phyloP scores from a whole-genome alignment of 2,888 invertebrate genomes.

The Caenorhabditis panamensis region DNA sequence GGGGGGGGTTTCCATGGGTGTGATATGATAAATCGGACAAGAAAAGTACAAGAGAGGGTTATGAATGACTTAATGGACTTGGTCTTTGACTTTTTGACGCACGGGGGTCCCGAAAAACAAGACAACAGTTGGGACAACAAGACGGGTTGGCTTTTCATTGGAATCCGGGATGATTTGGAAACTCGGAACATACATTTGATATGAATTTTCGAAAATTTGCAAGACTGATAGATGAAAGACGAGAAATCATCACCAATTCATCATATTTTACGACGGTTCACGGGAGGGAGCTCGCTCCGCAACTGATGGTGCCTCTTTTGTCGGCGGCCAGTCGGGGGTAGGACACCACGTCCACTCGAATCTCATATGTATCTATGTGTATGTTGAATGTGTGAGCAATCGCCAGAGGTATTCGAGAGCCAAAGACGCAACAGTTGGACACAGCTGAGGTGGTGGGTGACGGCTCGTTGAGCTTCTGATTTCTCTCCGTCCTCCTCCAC shows the following conservation, averaged over 20 bases:
- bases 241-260: slow-evolving; percentile 15
- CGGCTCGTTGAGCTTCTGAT: slow-evolving; percentile 56
- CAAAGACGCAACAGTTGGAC: slow-evolving; percentile 48
- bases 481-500: slow-evolving; percentile 15
- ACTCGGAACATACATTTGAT: not conserved
- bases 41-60: not conserved
- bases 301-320: not conserved
- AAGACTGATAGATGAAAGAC: not conserved
- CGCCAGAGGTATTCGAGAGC: slow-evolving; percentile 26
- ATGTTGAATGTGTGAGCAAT: slow-evolving; percentile 49
- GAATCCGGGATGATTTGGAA: not conserved
- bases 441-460: slow-evolving; percentile 47
- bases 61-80: not conserved
- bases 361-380: slow-evolving; percentile 44
- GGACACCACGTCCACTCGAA: slow-evolving; percentile 39
- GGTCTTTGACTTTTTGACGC: not conserved
- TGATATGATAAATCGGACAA: not conserved
- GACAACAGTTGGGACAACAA: not conserved
- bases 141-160: not conserved
- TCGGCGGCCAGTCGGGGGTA: not conserved
- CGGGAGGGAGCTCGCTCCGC: not conserved
- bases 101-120: not conserved
- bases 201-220: not conserved
- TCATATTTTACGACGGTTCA: slow-evolving; percentile 43
- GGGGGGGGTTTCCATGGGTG: no score